phyloP scores from a whole-genome alignment of 2,113 vertebrate genomes.

The Lampris megalopsis region DNA sequence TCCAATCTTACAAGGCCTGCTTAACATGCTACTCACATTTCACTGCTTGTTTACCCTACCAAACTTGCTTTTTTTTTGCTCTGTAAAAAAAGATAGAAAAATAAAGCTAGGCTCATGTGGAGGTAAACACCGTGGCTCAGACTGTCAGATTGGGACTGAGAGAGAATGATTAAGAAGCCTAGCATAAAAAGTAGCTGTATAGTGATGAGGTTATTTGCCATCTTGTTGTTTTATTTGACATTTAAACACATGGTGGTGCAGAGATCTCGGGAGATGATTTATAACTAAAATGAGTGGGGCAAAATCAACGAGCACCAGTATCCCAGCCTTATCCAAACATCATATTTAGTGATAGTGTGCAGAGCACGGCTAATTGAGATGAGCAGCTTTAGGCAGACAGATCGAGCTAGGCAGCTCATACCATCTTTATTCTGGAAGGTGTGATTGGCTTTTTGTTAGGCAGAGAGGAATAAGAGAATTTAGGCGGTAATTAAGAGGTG shows the following conservation, averaged over 20 bases:
- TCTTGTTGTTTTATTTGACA: conserved; percentile 52
- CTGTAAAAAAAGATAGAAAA: conserved; percentile 14
- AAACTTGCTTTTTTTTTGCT: background rate
- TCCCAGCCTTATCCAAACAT: conserved; percentile 44
- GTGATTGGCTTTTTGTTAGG: conserved; percentile 50
- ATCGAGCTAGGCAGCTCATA: conserved; percentile 35
- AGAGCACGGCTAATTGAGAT: conserved; percentile 68
- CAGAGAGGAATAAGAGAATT: background rate
- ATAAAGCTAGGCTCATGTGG: conserved; percentile 3
- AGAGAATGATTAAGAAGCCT: conserved; percentile 44
- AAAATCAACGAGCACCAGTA: conserved; percentile 22
- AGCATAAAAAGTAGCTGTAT: conserved; percentile 32
- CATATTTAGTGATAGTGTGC: conserved; percentile 51
- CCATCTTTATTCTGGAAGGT: conserved; percentile 22
- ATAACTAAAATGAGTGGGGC: conserved; percentile 34
- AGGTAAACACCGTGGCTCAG: conserved; percentile 33
- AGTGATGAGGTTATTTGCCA: conserved; percentile 60
- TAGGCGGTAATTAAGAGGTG: conserved; percentile 58
- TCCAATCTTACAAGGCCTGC: conserved; percentile 52
- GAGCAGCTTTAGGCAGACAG: conserved; percentile 41
- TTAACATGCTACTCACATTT: conserved; percentile 59
- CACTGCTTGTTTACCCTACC: conserved; percentile 45
- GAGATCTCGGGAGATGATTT: conserved; percentile 37
- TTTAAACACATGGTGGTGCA: conserved; percentile 36
- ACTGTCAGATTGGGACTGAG: conserved; percentile 27